Evolutionary conservation across 1,140 invertebrate species (phyloP).

Genomic region (Zaprionus inermis): DNA sequence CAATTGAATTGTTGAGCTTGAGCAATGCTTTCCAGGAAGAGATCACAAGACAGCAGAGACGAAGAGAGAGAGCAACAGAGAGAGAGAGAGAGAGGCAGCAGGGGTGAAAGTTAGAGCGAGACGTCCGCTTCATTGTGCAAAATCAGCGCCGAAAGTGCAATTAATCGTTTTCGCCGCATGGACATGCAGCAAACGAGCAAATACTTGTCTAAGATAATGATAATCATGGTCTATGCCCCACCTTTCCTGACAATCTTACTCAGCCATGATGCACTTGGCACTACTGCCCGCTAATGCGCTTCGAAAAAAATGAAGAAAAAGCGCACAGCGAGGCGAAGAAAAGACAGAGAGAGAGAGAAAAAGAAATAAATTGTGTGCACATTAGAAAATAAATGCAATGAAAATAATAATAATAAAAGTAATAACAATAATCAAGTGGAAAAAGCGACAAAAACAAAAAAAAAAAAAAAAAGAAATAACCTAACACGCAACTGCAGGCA

Average conservation of each 20-base stretch:
- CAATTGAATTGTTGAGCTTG: conserved; percentile 37
- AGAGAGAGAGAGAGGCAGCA: background rate
- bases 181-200: conserved; percentile 7
- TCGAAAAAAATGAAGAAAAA: conserved; percentile 42
- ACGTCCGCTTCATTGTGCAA: conserved; percentile 5
- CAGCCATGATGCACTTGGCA: conserved; percentile 59
- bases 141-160: conserved; percentile 22
- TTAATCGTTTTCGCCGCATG: conserved; percentile 15
- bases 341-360: conserved; percentile 4
- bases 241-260: background rate
- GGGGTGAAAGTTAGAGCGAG: background rate
- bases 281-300: conserved; percentile 57
- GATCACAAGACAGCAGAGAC: background rate
- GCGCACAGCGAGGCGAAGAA: conserved; percentile 17
- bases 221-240: conserved; percentile 1
- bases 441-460: conserved; percentile 10
- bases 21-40: conserved; percentile 38
- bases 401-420: conserved; percentile 26
- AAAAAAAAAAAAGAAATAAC: conserved; percentile 15
- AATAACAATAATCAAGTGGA: conserved; percentile 33
- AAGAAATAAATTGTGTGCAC: conserved; percentile 47
- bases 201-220: conserved; percentile 18
- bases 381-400: conserved; percentile 43
- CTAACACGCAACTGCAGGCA: conserved; percentile 37
- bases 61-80: background rate